Base-by-base conservation (phyloP, 2,888 invertebrate species). In the Lydus trimaculatus region DNA sequence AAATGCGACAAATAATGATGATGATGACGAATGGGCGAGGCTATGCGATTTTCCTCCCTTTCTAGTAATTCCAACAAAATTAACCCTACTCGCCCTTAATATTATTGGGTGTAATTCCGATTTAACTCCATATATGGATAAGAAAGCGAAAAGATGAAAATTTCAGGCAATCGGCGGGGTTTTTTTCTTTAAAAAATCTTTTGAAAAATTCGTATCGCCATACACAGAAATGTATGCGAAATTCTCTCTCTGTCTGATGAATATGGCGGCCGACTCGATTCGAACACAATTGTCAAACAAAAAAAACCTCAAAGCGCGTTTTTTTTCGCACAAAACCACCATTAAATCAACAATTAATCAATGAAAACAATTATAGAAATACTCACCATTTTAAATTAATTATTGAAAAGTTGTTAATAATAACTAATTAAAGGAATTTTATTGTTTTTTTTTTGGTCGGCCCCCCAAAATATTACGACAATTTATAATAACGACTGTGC, bases 331-430 rank as follows among this genome's bases (percentile, higher is more conserved):
- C n/a, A n/a, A 6, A n/a, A 43, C 17, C n/a, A 43, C 17, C n/a
- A 17, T n/a, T 43, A 23, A 20, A 2, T 48, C n/a, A 48, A 17
- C 11, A 39, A 43, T 23, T 11, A 52, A 23, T 52, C 17, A 17
- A 15, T 17, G 7, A 0, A 43, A 43, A 43, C 17, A 43, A 17
- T n/a, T n/a, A 17, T 5, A n/a, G 70, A 70, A 69, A 39, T 59
- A 81, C 84, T 84, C 76, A 85, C 85, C 85, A 85, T 85, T 72
- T 79, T 83, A 78, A 79, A 79, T 78, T 80, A 82, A 79, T 80
- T 79, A 77, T 77, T 73, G n/a, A 43, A 43, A n/a, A 33, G 39
- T 39, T 52, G 23, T 52, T 23, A 9, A 11, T 23, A 23, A 11
- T 52, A 11, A 43, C 43, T 43, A 52, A 52, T 52, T 52, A 52